Evolutionary conservation across 2,888 invertebrate genomes (phyloP), one percentile per base, ranked within the genome.

Genomic region (Galerucella calmariensis): DNA sequence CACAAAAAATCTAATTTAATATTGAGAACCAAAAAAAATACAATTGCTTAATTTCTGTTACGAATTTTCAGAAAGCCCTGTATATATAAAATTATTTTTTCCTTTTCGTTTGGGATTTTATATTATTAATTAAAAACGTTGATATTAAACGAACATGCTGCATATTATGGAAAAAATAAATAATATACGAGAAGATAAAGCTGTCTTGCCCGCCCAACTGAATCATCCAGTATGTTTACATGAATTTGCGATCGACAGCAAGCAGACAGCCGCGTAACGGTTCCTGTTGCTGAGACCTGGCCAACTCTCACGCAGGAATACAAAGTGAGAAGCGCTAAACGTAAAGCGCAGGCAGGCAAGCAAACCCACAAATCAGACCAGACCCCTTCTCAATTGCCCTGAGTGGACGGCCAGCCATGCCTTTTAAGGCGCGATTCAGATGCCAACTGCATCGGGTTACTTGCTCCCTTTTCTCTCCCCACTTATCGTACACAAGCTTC

Each of bases 391-490:
- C 86, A 85, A 86, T 85, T 87, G 82, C 85, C 85, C 85, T 76
- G 76, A 79, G 77, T 77, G 76, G 72, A 67, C 75, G 71, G 70
- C 48, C 59, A 69, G 74, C 69, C 65, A 51, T 72, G 72, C 88
- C 88, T 86, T 88, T 86, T 87, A 87, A 86, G 88, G 88, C 82
- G 86, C 87, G 87, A 84, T 83, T 83, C 81, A 82, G 83, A 84
- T 84, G 86, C 86, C 86, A 86, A 86, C 85, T 87, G 87, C 86
- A 86, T 86, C 86, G 85, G 62, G 74, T 71, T 71, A 68, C 75
- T 72, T 82, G 77, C 72, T 81, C 79, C 75, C 74, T 72, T 72
- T 72, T 74, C 67, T 67, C 74, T 72, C 76, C 73, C 78, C 76
- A 77, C 76, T 76, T 73, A 68, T 75, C 74, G 73, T 46, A 63